phyloP scores from a whole-genome alignment of 2,888 invertebrate genomes.

The Anticlea derivata region DNA sequence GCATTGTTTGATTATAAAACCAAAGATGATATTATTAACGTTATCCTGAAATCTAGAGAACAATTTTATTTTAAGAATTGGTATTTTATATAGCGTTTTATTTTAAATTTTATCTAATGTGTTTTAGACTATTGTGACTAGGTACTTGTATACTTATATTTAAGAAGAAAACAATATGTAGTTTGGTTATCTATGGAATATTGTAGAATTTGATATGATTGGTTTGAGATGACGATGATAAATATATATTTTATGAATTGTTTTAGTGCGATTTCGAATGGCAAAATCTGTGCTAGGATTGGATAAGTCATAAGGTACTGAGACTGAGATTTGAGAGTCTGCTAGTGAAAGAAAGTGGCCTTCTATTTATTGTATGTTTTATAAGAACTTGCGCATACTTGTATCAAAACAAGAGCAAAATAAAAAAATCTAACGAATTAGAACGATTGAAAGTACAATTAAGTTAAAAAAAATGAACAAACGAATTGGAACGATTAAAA shows the following conservation, averaged over 20 bases:
- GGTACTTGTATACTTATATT: not conserved
- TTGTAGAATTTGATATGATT: constrained; percentile 27
- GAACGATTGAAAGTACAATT: too few relatives aligned
- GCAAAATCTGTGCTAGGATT: constrained; percentile 24
- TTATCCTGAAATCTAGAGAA: constrained; percentile 45
- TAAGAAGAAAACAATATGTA: constrained; percentile 25
- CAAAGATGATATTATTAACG: constrained; percentile 75
- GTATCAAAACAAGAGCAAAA: too few relatives aligned
- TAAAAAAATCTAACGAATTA: too few relatives aligned
- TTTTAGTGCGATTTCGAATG: constrained; percentile 32
- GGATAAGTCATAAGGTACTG: constrained; percentile 4
- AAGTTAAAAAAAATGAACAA: too few relatives aligned
- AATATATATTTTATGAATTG: constrained; percentile 28
- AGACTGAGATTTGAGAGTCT: constrained; percentile 50
- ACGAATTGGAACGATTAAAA: too few relatives aligned
- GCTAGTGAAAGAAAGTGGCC: constrained; percentile 44
- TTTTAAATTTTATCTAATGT: constrained; percentile 34
- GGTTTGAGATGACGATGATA: constrained; percentile 27
- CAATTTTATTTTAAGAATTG: constrained; percentile 49
- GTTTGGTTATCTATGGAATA: constrained; percentile 36
- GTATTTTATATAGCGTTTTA: constrained; percentile 40
- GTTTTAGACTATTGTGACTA: constrained; percentile 11
- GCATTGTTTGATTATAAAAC: constrained; percentile 59
- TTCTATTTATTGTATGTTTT: constrained; percentile 37
- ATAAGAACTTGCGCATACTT: not conserved